These are phyloP conservation scores for Tichodroma muraria DNA, from an alignment of 2,113 vertebrate genomes.

Conservation along the genomic window DNA sequence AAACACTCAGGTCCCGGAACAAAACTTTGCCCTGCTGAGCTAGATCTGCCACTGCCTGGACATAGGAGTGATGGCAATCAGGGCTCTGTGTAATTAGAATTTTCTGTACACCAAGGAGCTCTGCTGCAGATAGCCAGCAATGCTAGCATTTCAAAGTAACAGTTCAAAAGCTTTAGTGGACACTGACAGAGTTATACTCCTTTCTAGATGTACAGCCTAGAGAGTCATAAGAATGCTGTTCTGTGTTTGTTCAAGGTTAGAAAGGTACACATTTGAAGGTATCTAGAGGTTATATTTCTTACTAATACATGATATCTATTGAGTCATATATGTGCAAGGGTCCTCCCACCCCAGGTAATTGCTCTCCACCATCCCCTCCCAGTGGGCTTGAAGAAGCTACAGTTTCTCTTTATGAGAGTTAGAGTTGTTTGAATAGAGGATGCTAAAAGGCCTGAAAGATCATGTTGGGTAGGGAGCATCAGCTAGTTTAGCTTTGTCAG, in stretches of 20 bases:
- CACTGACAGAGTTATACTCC: background rate
- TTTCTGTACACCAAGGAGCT: background rate
- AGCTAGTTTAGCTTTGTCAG: constrained; percentile 30
- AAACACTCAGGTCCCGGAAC: background rate
- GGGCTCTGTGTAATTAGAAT: background rate
- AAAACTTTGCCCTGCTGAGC: background rate
- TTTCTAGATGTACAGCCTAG: background rate
- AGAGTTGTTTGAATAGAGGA: background rate
- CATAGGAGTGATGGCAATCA: background rate
- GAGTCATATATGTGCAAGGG: background rate
- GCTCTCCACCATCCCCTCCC: background rate
- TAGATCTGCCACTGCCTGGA: background rate
- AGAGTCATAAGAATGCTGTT: background rate
- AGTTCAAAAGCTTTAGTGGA: background rate
- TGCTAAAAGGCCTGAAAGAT: constrained; percentile 2
- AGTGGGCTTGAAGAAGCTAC: background rate
- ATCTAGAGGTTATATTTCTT: background rate
- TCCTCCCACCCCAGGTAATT: background rate
- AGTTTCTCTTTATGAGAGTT: background rate
- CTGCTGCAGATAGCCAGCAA: background rate
- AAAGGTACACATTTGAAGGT: background rate
- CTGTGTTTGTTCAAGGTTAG: background rate
- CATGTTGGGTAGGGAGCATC: background rate
- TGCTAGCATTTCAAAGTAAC: background rate
- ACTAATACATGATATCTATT: background rate